Base-by-base conservation (phyloP, 2,113 vertebrate species). In the Psittacara wagleri region DNA sequence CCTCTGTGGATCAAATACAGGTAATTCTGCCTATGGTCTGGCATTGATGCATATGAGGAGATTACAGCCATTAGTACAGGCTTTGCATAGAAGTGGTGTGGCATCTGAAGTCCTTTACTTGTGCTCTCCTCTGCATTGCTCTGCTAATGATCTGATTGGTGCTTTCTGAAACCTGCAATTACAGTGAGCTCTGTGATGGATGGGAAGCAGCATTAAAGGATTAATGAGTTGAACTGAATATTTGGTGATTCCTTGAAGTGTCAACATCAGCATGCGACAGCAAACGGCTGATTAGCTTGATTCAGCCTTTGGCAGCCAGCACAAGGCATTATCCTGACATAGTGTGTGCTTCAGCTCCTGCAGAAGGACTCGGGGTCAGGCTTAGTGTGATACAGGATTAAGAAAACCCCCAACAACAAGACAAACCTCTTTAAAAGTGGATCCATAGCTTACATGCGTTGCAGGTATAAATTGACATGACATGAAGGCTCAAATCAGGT, bases 91-190 rank as follows among this genome's bases (percentile, higher is more conserved):
- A 35, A 91, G 39, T 33, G 8, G 22, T 63, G 74, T 81, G 70
- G 31, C 28, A 76, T 63, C 28, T 66, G 31, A 86, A 70, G 28
- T 29, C 37, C 49, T 85, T 87, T 69, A 66, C 37, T 92, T 67
- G 41, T 64, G 46, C 35, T 79, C 13, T 85, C 69, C 49, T 83
- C 29, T 69, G 59, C 49, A 17, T 84, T 73, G 63, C 78, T 83
- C 39, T 61, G 24, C 52, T 82, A 80, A 63, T 92, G 51, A 90
- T 91, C 72, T 80, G 83, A 76, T 11, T 77, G 70, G 31, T 62
- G n/a, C 78, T 80, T 91, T 95, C 80, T 70, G 75, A 93, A 88
- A 91, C 67, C 37, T 66, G 78, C 80, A 72, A 72, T 96, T 92
- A 83, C 39, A 92, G 61, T 39, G 39, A 41, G 37, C 66, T 68